Percentiles rank a stretch among this genome's conserved stretches.
Evolutionary conservation across 2,888 invertebrate genomes (phyloP).

Genomic region (Magallana nippona): DNA sequence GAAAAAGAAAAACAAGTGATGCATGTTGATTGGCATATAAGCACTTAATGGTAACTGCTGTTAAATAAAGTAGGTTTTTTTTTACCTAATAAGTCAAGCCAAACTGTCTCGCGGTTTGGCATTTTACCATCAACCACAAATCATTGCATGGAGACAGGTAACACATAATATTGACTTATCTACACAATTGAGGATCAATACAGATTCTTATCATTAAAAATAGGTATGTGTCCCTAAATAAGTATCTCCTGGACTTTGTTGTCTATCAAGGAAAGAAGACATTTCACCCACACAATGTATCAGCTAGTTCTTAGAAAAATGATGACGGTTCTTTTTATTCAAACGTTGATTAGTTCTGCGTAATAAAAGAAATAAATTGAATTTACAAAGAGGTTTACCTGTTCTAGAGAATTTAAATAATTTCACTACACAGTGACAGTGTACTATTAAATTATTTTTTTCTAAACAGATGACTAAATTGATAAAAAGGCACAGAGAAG

Average conservation of each 20-base stretch:
- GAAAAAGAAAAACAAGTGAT: slow-evolving; percentile 1
- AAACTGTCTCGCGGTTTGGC: slow-evolving; percentile 40
- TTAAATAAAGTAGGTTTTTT: not conserved
- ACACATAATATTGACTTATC: not conserved
- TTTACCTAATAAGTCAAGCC: slow-evolving; percentile 1
- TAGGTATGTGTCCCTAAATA: not conserved
- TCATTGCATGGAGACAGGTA: not conserved
- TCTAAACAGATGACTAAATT: too few relatives aligned
- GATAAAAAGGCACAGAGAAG: too few relatives aligned
- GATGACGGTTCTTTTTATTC: not conserved
- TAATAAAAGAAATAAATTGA: too few relatives aligned
- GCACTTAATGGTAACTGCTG: not conserved
- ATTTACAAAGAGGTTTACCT: too few relatives aligned
- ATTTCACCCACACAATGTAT: not conserved
- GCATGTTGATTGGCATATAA: not conserved
- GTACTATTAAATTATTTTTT: too few relatives aligned
- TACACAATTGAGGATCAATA: slow-evolving; percentile 12
- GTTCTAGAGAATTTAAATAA: too few relatives aligned
- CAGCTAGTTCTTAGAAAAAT: not conserved
- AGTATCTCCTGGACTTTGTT: not conserved
- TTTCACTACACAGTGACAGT: too few relatives aligned
- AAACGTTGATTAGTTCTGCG: too few relatives aligned
- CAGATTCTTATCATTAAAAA: not conserved
- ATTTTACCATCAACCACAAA: slow-evolving; percentile 36
- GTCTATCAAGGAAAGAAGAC: not conserved